These are phyloP conservation scores for Microctenopoma stevenorrisi DNA, from an alignment of 2,797 vertebrate species.

Conservation along the genomic window DNA sequence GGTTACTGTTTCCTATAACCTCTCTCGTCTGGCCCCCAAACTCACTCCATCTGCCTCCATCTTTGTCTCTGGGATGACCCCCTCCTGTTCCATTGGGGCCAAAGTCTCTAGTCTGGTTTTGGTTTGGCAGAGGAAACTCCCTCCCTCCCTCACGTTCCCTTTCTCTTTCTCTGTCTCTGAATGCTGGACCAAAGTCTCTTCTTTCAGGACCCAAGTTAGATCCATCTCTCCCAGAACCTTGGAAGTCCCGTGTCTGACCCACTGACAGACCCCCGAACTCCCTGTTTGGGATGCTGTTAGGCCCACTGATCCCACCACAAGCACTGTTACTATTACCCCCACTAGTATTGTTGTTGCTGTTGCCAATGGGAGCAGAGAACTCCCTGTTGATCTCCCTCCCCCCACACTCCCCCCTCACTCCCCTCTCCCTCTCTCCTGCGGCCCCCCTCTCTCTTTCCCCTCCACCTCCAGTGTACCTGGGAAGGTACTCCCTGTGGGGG, in stretches of 20 bases:
- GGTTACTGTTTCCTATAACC: conserved; percentile 73
- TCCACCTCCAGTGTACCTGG: conserved; percentile 82
- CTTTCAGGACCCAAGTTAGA: conserved; percentile 73
- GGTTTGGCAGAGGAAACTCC: conserved; percentile 80
- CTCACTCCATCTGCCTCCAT: conserved; percentile 85
- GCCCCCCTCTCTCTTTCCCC: conserved; percentile 81
- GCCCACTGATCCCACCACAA: conserved; percentile 70
- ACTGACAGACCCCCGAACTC: conserved; percentile 78
- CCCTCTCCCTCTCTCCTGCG: conserved; percentile 79
- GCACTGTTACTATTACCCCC: conserved; percentile 64
- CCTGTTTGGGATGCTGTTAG: conserved; percentile 73
- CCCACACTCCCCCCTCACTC: conserved; percentile 80
- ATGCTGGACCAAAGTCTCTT: conserved; percentile 82
- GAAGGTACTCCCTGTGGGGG: conserved; percentile 86
- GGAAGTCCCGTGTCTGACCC: conserved; percentile 82
- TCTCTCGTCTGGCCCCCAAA: conserved; percentile 82
- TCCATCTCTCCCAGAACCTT: conserved; percentile 79
- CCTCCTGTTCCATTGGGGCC: conserved; percentile 76
- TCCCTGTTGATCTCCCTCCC: conserved; percentile 83
- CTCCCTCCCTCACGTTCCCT: conserved; percentile 86
- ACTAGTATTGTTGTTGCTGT: conserved; percentile 70
- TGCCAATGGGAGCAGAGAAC: conserved; percentile 75
- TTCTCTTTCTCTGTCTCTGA: conserved; percentile 90
- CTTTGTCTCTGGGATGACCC: conserved; percentile 83
- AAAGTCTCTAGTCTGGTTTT: conserved; percentile 84